Evolutionary conservation across 35 echinoderm and acorn worm genomes (phyloP).

Genomic region (Nesometra sesokonis): DNA sequence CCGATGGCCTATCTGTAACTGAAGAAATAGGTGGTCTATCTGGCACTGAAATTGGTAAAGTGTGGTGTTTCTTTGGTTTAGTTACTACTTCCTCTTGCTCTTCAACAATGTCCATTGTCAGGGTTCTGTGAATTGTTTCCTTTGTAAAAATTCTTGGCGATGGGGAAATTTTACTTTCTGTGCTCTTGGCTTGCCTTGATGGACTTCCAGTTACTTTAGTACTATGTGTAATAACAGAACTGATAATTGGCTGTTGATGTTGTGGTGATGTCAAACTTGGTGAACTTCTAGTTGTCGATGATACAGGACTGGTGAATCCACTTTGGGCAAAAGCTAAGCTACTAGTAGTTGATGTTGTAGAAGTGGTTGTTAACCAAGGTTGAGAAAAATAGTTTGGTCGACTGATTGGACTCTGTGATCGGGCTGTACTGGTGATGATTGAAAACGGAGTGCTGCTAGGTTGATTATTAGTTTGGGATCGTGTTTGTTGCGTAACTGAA

Average conservation of each 20-base stretch:
- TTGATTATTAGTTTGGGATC: conserved; percentile 21
- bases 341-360: neutral
- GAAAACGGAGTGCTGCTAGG: neutral
- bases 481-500: conserved; percentile 28
- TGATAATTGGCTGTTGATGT: neutral
- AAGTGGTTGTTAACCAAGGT: neutral
- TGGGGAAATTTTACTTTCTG: neutral
- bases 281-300: neutral
- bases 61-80: neutral
- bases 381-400: neutral
- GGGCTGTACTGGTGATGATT: neutral
- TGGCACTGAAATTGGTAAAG: neutral
- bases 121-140: neutral
- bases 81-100: neutral
- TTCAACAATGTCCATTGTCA: neutral
- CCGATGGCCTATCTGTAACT: conserved; percentile 6
- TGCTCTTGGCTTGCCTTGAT: neutral
- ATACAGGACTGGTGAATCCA: neutral
- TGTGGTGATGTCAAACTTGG: neutral
- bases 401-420: neutral
- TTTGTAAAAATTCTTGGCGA: neutral
- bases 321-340: neutral
- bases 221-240: neutral
- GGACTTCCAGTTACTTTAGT: neutral
- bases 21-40: conserved; percentile 1